Conservation (phyloP, 2,797 vertebrate species). For the Mormyrus proboscirostris region DNA sequence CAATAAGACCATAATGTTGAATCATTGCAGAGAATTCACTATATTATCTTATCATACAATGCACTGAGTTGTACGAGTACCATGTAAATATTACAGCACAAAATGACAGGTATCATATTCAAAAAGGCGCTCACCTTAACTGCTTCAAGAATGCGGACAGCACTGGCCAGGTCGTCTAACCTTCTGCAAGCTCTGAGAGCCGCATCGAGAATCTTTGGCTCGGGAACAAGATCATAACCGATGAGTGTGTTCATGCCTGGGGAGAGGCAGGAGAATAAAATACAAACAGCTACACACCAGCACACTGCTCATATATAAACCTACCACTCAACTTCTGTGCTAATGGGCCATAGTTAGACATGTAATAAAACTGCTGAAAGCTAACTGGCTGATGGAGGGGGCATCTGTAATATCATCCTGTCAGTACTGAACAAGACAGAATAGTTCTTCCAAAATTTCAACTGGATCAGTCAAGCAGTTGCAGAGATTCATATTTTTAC, state of each 20-base stretch:
- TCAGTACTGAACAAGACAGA: neutral
- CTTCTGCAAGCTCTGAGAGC: slow-evolving; percentile 86
- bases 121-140: slow-evolving; percentile 73
- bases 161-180: slow-evolving; percentile 86
- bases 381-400: neutral
- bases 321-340: neutral
- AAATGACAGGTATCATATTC: neutral
- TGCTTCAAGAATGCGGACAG: slow-evolving; percentile 88
- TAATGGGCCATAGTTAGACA: neutral
- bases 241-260: slow-evolving; percentile 89
- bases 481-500: neutral
- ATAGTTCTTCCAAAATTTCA: neutral
- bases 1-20: neutral
- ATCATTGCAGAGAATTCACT: neutral
- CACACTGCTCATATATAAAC: neutral
- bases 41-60: neutral
- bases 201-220: slow-evolving; percentile 89
- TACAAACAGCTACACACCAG: neutral
- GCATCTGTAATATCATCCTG: neutral
- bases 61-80: neutral
- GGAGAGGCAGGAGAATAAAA: neutral
- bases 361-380: neutral
- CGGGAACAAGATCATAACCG: slow-evolving; percentile 87
- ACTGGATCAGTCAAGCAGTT: neutral
- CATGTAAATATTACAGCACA: neutral